Conservation (phyloP, 2,113 vertebrate genomes). For the Muntiacus muntjak region DNA sequence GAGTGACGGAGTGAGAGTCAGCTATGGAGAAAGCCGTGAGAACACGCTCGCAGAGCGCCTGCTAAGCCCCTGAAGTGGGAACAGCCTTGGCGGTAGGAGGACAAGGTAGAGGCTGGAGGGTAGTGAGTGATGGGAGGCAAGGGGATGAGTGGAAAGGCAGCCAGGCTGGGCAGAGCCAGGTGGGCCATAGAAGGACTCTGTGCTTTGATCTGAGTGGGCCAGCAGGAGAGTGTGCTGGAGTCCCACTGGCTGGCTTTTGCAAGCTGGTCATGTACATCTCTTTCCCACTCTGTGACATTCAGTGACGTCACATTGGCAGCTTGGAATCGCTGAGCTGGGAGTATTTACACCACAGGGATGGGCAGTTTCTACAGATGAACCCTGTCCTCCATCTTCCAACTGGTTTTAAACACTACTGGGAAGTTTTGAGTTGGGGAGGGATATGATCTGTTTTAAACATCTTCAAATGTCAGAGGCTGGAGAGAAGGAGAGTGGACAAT, state of each 20-base stretch:
- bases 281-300: neutral
- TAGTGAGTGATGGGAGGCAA: rapidly evolving
- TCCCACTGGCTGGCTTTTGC: neutral
- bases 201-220: neutral
- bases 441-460: neutral
- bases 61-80: neutral
- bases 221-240: neutral
- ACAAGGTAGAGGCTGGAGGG: neutral
- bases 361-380: neutral
- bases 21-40: neutral
- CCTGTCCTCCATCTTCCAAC: neutral
- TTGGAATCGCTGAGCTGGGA: neutral
- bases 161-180: neutral
- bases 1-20: neutral
- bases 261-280: neutral
- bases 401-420: neutral
- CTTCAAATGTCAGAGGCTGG: neutral
- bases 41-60: neutral
- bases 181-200: neutral
- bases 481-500: neutral
- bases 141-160: neutral
- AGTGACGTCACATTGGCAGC: neutral
- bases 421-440: neutral
- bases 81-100: neutral
- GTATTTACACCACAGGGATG: neutral